These are phyloP conservation scores for Rhinella marina DNA, from an alignment of 2,797 vertebrate species.

Conservation along the genomic window DNA sequence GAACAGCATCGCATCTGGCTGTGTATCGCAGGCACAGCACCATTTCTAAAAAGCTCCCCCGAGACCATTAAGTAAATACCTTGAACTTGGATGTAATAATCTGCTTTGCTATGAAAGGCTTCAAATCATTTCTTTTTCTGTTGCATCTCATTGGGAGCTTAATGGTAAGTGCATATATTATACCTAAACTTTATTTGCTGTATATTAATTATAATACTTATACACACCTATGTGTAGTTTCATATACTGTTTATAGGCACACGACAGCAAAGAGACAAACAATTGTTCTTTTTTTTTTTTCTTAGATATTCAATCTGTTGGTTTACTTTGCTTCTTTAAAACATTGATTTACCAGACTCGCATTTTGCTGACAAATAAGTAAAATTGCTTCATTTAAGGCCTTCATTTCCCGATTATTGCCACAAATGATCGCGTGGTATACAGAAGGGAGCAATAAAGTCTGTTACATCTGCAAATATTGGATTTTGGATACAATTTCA, in stretches of 20 bases:
- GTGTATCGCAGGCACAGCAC: constrained; percentile 54
- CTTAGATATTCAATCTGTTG: neutral
- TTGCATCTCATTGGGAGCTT: constrained; percentile 64
- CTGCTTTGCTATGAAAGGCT: constrained; percentile 59
- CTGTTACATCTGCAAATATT: constrained; percentile 31
- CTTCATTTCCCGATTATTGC: neutral
- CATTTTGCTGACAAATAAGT: neutral
- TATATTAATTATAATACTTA: constrained; percentile 5
- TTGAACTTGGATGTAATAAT: constrained; percentile 38
- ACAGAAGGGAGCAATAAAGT: neutral
- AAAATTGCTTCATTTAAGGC: neutral
- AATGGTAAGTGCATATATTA: constrained; percentile 66
- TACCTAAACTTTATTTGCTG: neutral
- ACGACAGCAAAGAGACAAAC: neutral
- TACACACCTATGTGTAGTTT: neutral
- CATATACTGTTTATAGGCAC: neutral
- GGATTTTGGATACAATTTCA: neutral
- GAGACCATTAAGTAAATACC: constrained; percentile 36
- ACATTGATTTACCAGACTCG: neutral
- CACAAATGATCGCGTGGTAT: constrained; percentile 5
- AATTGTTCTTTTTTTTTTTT: neutral
- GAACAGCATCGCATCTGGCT: constrained; percentile 58
- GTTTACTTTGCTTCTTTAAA: neutral
- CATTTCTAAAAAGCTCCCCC: constrained; percentile 47
- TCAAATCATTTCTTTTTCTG: constrained; percentile 58